Percentiles rank a stretch among this genome's conserved stretches.
These are phyloP conservation scores for Mythimna loreyi DNA, from an alignment of 2,888 invertebrate species.

Conservation along the genomic window DNA sequence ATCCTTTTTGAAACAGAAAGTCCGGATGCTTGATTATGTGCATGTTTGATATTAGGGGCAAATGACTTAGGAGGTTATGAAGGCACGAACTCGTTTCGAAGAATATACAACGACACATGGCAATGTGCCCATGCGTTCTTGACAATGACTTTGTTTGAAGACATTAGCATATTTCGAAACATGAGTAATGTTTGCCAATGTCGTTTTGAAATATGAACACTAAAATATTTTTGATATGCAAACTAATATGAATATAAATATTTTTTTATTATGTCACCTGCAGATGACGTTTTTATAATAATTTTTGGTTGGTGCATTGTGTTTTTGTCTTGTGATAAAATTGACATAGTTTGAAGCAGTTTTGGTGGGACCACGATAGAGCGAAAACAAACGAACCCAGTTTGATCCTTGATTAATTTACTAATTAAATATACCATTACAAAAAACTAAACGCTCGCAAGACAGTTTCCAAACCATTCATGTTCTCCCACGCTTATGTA, in stretches of 20 bases:
- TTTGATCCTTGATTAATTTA: not conserved
- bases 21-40: not conserved
- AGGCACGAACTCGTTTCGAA: conserved; percentile 39
- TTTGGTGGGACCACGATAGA: too few relatives aligned
- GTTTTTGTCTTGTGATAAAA: not conserved
- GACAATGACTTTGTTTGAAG: conserved; percentile 65
- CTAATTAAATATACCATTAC: not conserved
- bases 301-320: not conserved
- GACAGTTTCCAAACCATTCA: conserved; percentile 13
- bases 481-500: conserved; percentile 35
- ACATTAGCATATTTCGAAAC: conserved; percentile 64
- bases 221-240: conserved; percentile 45
- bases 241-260: conserved; percentile 34
- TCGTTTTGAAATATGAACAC: conserved; percentile 45
- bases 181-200: conserved; percentile 63
- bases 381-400: not conserved
- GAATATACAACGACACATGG: conserved; percentile 54
- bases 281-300: not conserved
- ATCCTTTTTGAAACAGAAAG: not conserved
- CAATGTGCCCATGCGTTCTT: conserved; percentile 63
- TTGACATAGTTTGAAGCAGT: not conserved
- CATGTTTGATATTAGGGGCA: not conserved
- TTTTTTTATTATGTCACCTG: conserved; percentile 10
- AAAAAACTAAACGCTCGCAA: conserved; percentile 5
- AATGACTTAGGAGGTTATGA: conserved; percentile 19